Evolutionary conservation across 2,797 vertebrate species (phyloP).

Genomic region (Propithecus perrieri): DNA sequence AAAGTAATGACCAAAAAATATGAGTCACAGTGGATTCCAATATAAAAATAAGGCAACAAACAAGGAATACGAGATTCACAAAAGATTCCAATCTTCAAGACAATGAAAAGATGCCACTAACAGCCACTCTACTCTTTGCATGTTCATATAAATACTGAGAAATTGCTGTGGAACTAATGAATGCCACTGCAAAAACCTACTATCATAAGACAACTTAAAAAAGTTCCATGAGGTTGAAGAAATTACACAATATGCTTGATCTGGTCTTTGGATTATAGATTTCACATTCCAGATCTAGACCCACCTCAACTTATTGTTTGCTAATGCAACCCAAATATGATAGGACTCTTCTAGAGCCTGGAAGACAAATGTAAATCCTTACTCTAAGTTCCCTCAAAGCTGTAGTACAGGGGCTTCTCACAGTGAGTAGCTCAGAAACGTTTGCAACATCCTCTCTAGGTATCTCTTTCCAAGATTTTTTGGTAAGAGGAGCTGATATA

Average conservation of each 20-base stretch:
- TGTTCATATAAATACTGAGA: background rate
- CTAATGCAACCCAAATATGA: background rate
- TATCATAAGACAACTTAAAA: background rate
- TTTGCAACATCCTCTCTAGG: background rate
- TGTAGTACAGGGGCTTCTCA: background rate
- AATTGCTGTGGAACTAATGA: background rate
- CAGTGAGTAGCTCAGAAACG: background rate
- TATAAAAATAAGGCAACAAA: background rate
- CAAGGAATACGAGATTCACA: background rate
- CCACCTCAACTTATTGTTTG: background rate
- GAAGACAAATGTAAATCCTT: background rate
- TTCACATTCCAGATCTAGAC: background rate
- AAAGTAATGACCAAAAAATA: background rate
- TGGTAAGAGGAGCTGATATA: background rate
- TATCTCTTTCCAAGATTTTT: background rate
- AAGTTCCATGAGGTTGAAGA: background rate
- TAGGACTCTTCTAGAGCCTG: background rate
- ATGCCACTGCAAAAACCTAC: background rate
- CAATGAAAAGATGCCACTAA: background rate
- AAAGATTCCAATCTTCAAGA: background rate
- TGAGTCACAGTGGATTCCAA: background rate
- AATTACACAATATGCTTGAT: background rate
- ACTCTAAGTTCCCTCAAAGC: background rate
- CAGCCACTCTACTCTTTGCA: background rate
- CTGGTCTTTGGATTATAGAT: background rate